These are phyloP conservation scores for Taurulus bubalis DNA, from an alignment of 2,113 vertebrate genomes.

Conservation along the genomic window DNA sequence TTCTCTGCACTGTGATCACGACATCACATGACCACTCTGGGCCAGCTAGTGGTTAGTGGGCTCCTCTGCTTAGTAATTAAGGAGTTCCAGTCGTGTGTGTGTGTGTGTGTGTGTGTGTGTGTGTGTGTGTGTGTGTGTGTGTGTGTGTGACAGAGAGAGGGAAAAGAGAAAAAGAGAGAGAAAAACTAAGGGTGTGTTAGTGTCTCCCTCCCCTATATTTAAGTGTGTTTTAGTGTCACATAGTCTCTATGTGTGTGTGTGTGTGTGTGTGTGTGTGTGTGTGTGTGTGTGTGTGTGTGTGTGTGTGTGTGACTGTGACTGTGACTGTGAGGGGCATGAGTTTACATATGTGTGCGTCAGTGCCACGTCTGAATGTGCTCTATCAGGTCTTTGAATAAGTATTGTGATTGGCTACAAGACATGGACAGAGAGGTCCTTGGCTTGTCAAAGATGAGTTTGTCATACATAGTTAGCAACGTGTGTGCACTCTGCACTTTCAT, in stretches of 20 bases:
- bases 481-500: background rate
- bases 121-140: constrained; percentile 36
- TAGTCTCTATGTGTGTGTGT: background rate
- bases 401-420: constrained; percentile 25
- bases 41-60: constrained; percentile 63
- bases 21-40: constrained; percentile 56
- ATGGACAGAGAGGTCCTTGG: background rate
- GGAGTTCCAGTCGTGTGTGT: constrained; percentile 55
- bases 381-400: constrained; percentile 9
- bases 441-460: constrained; percentile 5
- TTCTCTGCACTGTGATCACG: constrained; percentile 43
- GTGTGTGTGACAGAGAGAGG: background rate
- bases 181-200: constrained; percentile 23
- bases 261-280: background rate
- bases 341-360: constrained; percentile 7
- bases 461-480: background rate
- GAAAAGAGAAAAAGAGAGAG: background rate
- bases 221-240: constrained; percentile 18
- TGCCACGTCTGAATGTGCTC: constrained; percentile 49
- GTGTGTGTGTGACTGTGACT: constrained; percentile 4
- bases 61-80: constrained; percentile 70
- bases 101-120: constrained; percentile 36
- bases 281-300: constrained; percentile 1
- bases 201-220: constrained; percentile 16
- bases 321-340: background rate